phyloP scores from a whole-genome alignment of 2,888 invertebrate species.

The Lycia hirtaria region DNA sequence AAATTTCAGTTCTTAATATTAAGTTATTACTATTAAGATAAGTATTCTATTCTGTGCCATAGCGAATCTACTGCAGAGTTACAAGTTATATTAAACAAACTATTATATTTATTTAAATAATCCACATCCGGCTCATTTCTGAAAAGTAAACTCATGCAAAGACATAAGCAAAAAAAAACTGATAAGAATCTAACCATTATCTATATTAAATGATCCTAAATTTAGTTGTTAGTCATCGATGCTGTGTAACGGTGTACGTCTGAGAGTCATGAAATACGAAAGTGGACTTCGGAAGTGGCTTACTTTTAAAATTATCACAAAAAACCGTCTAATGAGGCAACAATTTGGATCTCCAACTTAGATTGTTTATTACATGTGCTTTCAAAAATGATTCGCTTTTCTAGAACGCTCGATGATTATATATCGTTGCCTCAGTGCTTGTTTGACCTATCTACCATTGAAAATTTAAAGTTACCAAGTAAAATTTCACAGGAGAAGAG shows the following conservation, averaged over 20 bases:
- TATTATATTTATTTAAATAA: background rate
- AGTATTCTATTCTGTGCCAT: no score
- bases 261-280: slow-evolving; percentile 57
- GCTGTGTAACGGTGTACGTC: slow-evolving; percentile 49
- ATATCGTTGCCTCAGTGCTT: no score
- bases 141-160: slow-evolving; percentile 11
- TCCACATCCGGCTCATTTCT: slow-evolving; percentile 7
- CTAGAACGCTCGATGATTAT: no score
- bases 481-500: no score
- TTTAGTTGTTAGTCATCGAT: slow-evolving; percentile 45
- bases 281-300: slow-evolving; percentile 41
- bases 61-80: no score
- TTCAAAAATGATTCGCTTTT: slow-evolving; percentile 17
- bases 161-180: slow-evolving; percentile 39
- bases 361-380: slow-evolving; percentile 29
- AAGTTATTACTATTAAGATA: no score
- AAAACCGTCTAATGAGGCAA: slow-evolving; percentile 48
- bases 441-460: no score
- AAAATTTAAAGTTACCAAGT: no score
- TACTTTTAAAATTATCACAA: slow-evolving; percentile 47
- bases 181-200: slow-evolving; percentile 58
- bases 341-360: slow-evolving; percentile 39
- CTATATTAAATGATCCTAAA: slow-evolving; percentile 51
- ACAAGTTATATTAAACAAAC: no score
- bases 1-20: no score